These are phyloP conservation scores for Formica aserva DNA, from an alignment of 2,888 invertebrate genomes.

Conservation along the genomic window DNA sequence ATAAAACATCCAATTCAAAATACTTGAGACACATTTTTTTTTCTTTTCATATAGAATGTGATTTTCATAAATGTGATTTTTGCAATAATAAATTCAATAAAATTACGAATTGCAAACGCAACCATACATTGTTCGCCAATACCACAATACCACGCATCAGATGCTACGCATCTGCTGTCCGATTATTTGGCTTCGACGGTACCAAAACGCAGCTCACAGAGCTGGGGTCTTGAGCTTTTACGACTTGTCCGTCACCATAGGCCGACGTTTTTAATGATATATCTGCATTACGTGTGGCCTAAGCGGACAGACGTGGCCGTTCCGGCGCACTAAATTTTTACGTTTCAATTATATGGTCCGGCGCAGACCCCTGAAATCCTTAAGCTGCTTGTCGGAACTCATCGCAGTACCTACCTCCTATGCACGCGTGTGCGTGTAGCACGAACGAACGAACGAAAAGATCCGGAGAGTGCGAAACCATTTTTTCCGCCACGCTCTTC, in stretches of 20 bases:
- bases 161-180: constrained; percentile 15
- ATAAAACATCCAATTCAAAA: constrained; percentile 10
- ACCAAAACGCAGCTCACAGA: constrained; percentile 40
- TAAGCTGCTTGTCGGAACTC: constrained; percentile 56
- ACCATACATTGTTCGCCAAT: constrained; percentile 18
- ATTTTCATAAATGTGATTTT: not conserved
- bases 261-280: constrained; percentile 71
- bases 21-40: constrained; percentile 21
- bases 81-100: constrained; percentile 10
- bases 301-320: constrained; percentile 59
- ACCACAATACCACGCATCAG: constrained; percentile 7
- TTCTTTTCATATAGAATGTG: not conserved
- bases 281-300: constrained; percentile 69
- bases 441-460: constrained; percentile 22
- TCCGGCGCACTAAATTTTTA: constrained; percentile 74
- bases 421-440: constrained; percentile 2
- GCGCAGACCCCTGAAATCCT: constrained; percentile 50
- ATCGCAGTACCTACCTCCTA: not conserved
- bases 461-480: constrained; percentile 57
- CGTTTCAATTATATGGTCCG: constrained; percentile 77
- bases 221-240: constrained; percentile 66
- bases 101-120: constrained; percentile 14
- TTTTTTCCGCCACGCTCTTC: constrained; percentile 51
- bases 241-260: constrained; percentile 67
- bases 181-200: constrained; percentile 28